These are phyloP conservation scores for Leptopterna dolabrata DNA, from an alignment of 2,888 invertebrate species.

Conservation along the genomic window DNA sequence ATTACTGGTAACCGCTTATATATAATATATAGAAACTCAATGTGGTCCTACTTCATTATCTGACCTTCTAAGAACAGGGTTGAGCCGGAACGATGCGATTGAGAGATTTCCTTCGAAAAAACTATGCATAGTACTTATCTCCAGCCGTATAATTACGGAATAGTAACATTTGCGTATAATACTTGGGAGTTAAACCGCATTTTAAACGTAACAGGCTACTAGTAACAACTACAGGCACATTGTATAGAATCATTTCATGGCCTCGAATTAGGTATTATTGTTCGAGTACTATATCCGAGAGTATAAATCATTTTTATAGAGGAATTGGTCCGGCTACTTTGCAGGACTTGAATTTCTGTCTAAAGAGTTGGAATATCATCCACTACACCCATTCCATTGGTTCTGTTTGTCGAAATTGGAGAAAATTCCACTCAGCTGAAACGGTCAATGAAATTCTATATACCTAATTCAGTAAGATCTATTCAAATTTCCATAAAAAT, in stretches of 20 bases:
- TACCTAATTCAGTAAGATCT: too few species aligned
- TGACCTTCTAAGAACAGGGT: neutral
- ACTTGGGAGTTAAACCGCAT: neutral
- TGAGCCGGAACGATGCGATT: neutral
- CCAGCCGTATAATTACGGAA: neutral
- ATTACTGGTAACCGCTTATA: neutral
- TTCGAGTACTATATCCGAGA: neutral
- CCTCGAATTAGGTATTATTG: neutral
- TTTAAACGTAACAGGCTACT: neutral
- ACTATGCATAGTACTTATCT: neutral
- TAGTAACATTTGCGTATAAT: neutral
- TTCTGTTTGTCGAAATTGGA: too few species aligned
- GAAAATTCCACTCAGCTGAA: too few species aligned
- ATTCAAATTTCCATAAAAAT: too few species aligned
- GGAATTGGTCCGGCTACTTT: too few species aligned
- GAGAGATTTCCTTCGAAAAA: neutral
- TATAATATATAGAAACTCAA: neutral
- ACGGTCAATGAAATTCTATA: too few species aligned
- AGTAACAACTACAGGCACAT: neutral
- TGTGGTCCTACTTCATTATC: neutral
- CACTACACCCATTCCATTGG: too few species aligned
- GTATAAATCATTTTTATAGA: neutral
- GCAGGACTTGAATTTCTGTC: too few species aligned
- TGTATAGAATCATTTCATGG: neutral
- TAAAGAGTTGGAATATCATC: too few species aligned